Evolutionary conservation across 2,888 invertebrate species (phyloP), one percentile per base, ranked within the genome.

Genomic region (Scaptomyza flava): DNA sequence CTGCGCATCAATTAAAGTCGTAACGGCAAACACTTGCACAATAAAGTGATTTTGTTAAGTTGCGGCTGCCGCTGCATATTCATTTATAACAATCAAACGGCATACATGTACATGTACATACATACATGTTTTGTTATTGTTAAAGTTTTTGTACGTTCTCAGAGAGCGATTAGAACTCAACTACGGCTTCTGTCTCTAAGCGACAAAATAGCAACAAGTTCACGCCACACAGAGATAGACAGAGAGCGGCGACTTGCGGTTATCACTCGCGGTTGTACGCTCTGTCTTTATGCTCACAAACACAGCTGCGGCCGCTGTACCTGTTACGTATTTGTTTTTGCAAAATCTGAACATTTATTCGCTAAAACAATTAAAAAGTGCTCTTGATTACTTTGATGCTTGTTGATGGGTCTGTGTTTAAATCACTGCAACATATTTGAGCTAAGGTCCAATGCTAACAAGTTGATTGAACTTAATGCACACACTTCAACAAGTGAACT

Each of bases 291-390:
- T 65, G 68, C 66, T 56, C 75, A 57, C 59, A 43, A 59, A 68
- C 68, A 59, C 57, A 60, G 46, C 38, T 59, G 52, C 36, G 53
- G 42, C 33, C 50, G 67, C 56, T 74, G 74, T 73, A 61, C 64
- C 45, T 73, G 84, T 82, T 82, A 82, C 82, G 82, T 82, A 74
- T 83, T 81, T 82, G 79, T 86, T 83, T 82, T 86, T 86, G 86
- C 83, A 71, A 78, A 72, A 66, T 58, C 64, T 54, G 72, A 74
- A 73, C 73, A 23, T 23, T 36, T 61, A 30, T 17, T 43, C 54
- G 31, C 31, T 12, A 20, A 51, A 63, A 62, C 66, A 56, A 60
- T 47, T 46, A 57, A 48, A 52, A 63, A 77, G 36, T 53, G 60
- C 60, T 62, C 60, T 63, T 75, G 54, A 47, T 50, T 51, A 34